Evolutionary conservation across 2,888 invertebrate species (phyloP).

Genomic region (Trichopria drosophilae): DNA sequence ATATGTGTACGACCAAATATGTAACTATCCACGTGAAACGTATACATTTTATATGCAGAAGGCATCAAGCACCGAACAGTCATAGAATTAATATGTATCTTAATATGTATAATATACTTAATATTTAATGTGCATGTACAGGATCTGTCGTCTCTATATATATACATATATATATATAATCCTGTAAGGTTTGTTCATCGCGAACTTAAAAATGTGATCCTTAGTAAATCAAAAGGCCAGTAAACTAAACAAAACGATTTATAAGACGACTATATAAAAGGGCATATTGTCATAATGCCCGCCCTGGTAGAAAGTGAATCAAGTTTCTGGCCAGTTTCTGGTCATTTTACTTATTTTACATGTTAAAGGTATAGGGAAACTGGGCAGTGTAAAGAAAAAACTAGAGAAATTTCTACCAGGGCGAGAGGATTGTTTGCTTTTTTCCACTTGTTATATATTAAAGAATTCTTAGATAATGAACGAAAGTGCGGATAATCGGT

Average conservation of each 20-base stretch:
- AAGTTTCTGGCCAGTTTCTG: no score
- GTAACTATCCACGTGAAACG: slow-evolving; percentile 31
- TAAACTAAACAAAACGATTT: no score
- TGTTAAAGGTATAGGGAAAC: slow-evolving; percentile 4
- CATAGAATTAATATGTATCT: slow-evolving; percentile 36
- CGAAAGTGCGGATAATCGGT: slow-evolving; percentile 30
- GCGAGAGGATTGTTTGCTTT: slow-evolving; percentile 26
- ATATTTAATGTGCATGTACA: slow-evolving; percentile 37
- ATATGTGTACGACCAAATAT: slow-evolving; percentile 34
- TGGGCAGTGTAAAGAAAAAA: slow-evolving; percentile 16
- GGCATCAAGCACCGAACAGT: slow-evolving; percentile 32
- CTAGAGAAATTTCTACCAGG: no score
- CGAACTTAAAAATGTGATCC: slow-evolving; percentile 35
- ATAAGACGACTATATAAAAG: no score
- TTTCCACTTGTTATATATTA: slow-evolving; percentile 26
- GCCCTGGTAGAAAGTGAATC: no score
- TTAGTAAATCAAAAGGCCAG: slow-evolving; percentile 37
- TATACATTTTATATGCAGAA: slow-evolving; percentile 27
- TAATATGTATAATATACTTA: slow-evolving; percentile 38
- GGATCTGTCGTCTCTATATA: slow-evolving; percentile 29
- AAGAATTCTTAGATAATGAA: slow-evolving; percentile 25
- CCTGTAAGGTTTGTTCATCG: slow-evolving; percentile 20
- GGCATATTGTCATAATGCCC: no score
- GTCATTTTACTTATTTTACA: not conserved
- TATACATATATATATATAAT: slow-evolving; percentile 14